A percentile compares a stretch with the other conserved stretches of the same genome.
Evolutionary conservation across 1,140 invertebrate genomes (phyloP).

Genomic region (Vanessa tameamea): DNA sequence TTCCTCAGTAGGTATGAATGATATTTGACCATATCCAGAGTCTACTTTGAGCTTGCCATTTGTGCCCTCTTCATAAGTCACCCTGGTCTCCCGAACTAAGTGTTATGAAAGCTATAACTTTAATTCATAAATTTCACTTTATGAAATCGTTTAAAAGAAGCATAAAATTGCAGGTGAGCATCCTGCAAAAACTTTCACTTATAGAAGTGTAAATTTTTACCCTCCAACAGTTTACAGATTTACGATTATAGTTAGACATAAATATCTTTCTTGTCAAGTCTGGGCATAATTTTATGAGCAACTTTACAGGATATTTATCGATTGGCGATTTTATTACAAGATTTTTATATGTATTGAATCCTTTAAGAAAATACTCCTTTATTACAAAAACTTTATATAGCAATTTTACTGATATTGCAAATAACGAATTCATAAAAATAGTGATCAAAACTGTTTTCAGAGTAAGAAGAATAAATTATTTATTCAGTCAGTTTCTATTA

Average conservation of each 20-base stretch:
- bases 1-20: too few relatives aligned
- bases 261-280: neutral
- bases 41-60: too few relatives aligned
- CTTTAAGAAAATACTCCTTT: neutral
- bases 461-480: too few relatives aligned
- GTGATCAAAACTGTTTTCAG: too few relatives aligned
- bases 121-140: neutral
- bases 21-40: too few relatives aligned
- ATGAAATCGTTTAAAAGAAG: neutral
- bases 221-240: neutral
- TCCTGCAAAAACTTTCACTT: neutral
- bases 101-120: neutral
- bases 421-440: neutral
- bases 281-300: conserved; percentile 8
- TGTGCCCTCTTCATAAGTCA: too few relatives aligned
- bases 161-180: neutral
- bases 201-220: conserved; percentile 6
- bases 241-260: conserved; percentile 7
- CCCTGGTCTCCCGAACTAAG: neutral
- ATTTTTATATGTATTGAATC: conserved; percentile 1
- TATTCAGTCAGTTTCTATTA: too few relatives aligned
- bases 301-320: conserved; percentile 5
- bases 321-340: neutral
- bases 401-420: conserved; percentile 5
- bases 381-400: neutral